Evolutionary conservation across 2,797 vertebrate species (phyloP).

Genomic region (Schizopygopsis pylzovi): DNA sequence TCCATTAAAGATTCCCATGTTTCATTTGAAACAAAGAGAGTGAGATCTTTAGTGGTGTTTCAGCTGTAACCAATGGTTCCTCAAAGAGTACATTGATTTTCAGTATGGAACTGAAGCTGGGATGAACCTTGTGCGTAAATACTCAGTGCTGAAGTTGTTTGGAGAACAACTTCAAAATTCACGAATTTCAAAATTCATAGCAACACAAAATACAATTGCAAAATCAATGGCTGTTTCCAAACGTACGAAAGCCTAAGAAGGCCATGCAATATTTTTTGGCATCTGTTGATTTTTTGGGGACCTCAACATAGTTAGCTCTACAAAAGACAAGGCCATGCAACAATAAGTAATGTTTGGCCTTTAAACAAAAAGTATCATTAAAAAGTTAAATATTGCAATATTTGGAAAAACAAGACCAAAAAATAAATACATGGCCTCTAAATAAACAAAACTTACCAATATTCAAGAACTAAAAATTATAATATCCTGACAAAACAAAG

Average conservation of each 20-base stretch:
- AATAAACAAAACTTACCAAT: not conserved
- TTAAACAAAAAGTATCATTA: not conserved
- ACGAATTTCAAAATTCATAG: not conserved
- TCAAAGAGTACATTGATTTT: conserved; percentile 14
- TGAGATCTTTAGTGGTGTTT: not conserved
- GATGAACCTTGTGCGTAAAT: not conserved
- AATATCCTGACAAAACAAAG: not conserved
- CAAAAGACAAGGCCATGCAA: not conserved
- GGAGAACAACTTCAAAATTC: not conserved
- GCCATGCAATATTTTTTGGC: not conserved
- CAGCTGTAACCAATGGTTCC: not conserved
- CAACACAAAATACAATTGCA: not conserved
- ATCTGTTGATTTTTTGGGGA: not conserved
- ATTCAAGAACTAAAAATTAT: not conserved
- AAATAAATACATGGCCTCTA: not conserved
- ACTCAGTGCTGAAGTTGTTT: not conserved
- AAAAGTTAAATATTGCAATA: not conserved
- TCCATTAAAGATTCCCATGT: conserved; percentile 36
- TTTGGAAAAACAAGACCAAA: not conserved
- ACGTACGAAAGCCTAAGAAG: not conserved
- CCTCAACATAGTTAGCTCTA: not conserved
- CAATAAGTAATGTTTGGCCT: not conserved
- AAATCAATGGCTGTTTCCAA: not conserved
- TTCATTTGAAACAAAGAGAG: conserved; percentile 20
- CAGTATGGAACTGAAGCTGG: not conserved